These are phyloP conservation scores for Archegozetes longisetosus DNA, from an alignment of 1,140 invertebrate genomes.

Conservation along the genomic window DNA sequence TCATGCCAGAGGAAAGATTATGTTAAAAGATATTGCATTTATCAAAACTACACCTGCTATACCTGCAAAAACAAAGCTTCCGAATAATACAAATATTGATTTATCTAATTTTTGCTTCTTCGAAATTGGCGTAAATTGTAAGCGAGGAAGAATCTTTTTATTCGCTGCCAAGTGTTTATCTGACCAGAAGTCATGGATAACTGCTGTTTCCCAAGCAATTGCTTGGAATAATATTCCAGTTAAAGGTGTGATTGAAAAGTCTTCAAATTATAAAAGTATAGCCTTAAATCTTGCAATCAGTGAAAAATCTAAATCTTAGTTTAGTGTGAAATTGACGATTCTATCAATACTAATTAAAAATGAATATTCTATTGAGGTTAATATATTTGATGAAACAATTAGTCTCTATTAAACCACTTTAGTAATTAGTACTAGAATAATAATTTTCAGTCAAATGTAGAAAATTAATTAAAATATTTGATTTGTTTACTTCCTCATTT, in stretches of 20 bases:
- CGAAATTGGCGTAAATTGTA: conserved; percentile 9
- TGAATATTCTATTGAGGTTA: too few species aligned
- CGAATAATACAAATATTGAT: neutral
- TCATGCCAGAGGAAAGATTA: neutral
- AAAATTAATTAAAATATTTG: too few species aligned
- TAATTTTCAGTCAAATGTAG: too few species aligned
- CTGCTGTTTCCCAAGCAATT: conserved; percentile 1
- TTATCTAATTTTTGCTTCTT: neutral
- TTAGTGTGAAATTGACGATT: too few species aligned
- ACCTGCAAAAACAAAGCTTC: neutral
- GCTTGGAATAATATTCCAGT: neutral
- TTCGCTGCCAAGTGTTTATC: conserved; percentile 2
- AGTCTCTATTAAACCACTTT: too few species aligned
- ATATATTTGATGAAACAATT: too few species aligned
- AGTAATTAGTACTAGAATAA: too few species aligned
- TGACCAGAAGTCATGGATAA: conserved; percentile 5
- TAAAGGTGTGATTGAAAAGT: neutral
- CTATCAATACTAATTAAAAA: too few species aligned
- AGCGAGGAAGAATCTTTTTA: conserved; percentile 5
- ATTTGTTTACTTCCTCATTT: too few species aligned
- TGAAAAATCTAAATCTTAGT: too few species aligned
- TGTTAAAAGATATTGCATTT: conserved; percentile 6
- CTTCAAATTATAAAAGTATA: neutral
- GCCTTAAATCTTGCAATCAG: neutral
- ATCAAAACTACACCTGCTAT: neutral